These are phyloP conservation scores for Gnatocerus cornutus DNA, from an alignment of 2,888 invertebrate genomes.

Conservation along the genomic window DNA sequence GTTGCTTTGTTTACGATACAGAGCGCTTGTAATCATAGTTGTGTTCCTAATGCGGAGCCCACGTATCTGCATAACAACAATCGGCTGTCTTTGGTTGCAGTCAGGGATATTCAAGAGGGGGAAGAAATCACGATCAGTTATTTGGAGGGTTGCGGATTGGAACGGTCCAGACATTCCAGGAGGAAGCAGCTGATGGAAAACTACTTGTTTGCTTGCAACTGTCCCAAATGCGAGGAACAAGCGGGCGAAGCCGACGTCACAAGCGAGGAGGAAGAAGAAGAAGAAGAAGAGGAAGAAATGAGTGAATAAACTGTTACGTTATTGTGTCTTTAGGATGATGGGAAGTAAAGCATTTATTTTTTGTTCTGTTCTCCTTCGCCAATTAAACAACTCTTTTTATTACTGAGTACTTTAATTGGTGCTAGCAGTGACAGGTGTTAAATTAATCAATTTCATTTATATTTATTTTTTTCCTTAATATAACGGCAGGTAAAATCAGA, in stretches of 20 bases:
- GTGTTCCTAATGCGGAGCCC: slow-evolving; percentile 89
- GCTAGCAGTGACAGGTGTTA: slow-evolving; percentile 75
- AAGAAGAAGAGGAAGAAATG: slow-evolving; percentile 67
- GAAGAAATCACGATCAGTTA: slow-evolving; percentile 95
- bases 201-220: slow-evolving; percentile 88
- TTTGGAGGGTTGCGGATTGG: slow-evolving; percentile 87
- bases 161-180: slow-evolving; percentile 88
- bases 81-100: slow-evolving; percentile 81
- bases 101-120: slow-evolving; percentile 81
- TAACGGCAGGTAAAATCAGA: too few relatives aligned
- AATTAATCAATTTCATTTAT: slow-evolving; percentile 90
- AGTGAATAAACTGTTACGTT: slow-evolving; percentile 53
- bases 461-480: too few relatives aligned
- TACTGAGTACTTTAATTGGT: slow-evolving; percentile 19
- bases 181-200: slow-evolving; percentile 86
- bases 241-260: slow-evolving; percentile 85
- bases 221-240: slow-evolving; percentile 84
- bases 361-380: too few relatives aligned
- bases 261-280: slow-evolving; percentile 83
- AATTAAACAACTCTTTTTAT: too few relatives aligned
- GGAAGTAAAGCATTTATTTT: slow-evolving; percentile 22
- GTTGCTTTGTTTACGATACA: slow-evolving; percentile 91
- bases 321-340: not conserved
- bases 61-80: slow-evolving; percentile 90
- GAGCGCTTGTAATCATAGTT: slow-evolving; percentile 94